phyloP scores from a whole-genome alignment of 2,888 invertebrate genomes.

The Drosophila kokeensis region DNA sequence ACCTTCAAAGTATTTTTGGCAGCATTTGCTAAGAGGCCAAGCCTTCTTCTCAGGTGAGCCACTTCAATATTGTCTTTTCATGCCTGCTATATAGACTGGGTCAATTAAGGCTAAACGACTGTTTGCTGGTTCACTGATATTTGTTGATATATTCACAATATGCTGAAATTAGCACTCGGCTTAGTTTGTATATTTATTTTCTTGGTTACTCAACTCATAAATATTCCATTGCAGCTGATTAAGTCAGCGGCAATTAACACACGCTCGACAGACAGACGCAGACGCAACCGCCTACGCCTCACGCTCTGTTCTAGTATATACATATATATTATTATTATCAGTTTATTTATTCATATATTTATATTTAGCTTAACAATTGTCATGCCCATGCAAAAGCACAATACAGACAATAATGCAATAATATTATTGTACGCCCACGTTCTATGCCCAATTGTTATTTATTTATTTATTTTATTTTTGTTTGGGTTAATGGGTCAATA shows the following conservation, averaged over 20 bases:
- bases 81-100: slow-evolving; percentile 1
- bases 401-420: slow-evolving; percentile 17
- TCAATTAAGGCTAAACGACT: slow-evolving; percentile 25
- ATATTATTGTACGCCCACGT: neutral
- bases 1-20: neutral
- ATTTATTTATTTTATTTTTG: neutral
- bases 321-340: neutral
- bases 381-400: slow-evolving; percentile 66
- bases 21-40: neutral
- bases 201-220: slow-evolving; percentile 46
- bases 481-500: slow-evolving; percentile 54
- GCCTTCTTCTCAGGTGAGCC: neutral
- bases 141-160: slow-evolving; percentile 17
- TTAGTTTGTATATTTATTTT: slow-evolving; percentile 15
- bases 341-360: slow-evolving; percentile 25
- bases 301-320: slow-evolving; percentile 29
- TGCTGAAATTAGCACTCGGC: slow-evolving; percentile 24
- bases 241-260: slow-evolving; percentile 65
- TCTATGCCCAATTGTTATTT: slow-evolving; percentile 13
- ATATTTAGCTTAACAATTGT: slow-evolving; percentile 68
- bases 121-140: slow-evolving; percentile 16
- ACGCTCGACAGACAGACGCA: slow-evolving; percentile 19
- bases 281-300: slow-evolving; percentile 54
- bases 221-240: slow-evolving; percentile 69
- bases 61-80: neutral